These are phyloP conservation scores for Euzophera pinguis DNA, from an alignment of 2,888 invertebrate species.

Conservation along the genomic window DNA sequence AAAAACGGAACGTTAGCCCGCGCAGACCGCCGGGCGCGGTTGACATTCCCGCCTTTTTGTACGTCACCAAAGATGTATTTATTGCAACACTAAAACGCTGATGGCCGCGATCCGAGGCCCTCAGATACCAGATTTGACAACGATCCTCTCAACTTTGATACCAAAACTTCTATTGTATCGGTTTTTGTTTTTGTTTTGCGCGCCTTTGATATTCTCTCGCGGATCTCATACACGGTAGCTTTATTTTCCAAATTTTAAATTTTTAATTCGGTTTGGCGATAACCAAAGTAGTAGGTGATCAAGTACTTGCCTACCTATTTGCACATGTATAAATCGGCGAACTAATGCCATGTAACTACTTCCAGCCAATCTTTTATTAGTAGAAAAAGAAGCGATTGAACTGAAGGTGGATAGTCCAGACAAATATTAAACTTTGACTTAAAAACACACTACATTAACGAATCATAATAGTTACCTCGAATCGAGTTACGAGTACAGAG, in stretches of 20 bases:
- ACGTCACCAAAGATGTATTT: slow-evolving; percentile 63
- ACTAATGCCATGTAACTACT: too few species aligned
- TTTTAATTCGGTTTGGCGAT: too few species aligned
- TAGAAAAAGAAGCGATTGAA: too few species aligned
- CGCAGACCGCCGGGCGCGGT: slow-evolving; percentile 64
- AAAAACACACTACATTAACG: too few species aligned
- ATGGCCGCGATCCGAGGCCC: slow-evolving; percentile 33
- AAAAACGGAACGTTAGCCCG: slow-evolving; percentile 51
- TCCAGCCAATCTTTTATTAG: too few species aligned
- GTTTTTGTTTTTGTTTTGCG: slow-evolving; percentile 43
- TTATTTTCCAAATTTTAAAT: slow-evolving; percentile 29
- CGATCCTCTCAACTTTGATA: slow-evolving; percentile 58
- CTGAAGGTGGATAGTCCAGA: too few species aligned
- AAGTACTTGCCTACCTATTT: too few species aligned
- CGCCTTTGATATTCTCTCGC: slow-evolving; percentile 52
- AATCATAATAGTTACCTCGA: too few species aligned
- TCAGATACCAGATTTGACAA: slow-evolving; percentile 66
- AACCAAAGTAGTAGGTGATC: too few species aligned
- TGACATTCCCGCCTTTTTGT: slow-evolving; percentile 68
- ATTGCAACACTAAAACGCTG: slow-evolving; percentile 61
- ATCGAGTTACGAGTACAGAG: too few species aligned
- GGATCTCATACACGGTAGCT: slow-evolving; percentile 52
- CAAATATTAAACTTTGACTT: too few species aligned
- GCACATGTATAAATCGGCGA: too few species aligned
- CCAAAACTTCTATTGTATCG: slow-evolving; percentile 59